Percentiles rank a stretch among this genome's conserved stretches.
phyloP scores from a whole-genome alignment of 2,797 vertebrate species.

The Coranthus polyacanthus region DNA sequence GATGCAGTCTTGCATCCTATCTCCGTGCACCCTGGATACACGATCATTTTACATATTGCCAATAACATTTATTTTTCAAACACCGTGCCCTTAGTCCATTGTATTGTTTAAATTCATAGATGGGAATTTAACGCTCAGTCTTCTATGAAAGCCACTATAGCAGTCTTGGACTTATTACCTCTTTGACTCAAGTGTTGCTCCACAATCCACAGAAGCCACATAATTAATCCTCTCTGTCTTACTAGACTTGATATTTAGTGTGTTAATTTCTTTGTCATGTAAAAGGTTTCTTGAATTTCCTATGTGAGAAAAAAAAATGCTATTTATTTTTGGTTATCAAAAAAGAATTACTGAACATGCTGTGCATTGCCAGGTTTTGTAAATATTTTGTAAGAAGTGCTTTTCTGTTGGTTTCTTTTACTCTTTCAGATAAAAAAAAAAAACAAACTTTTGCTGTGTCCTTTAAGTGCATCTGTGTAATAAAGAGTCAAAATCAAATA shows the following conservation, averaged over 20 bases:
- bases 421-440: conserved; percentile 72
- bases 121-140: conserved; percentile 20
- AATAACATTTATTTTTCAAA: conserved; percentile 11
- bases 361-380: conserved; percentile 89
- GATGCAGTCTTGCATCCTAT: conserved; percentile 15
- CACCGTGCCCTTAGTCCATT: conserved; percentile 26
- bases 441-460: conserved; percentile 75
- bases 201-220: conserved; percentile 46
- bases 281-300: conserved; percentile 77
- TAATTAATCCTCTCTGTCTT: conserved; percentile 51
- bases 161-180: conserved; percentile 44
- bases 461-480: conserved; percentile 84
- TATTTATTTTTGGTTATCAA: conserved; percentile 89
- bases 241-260: conserved; percentile 62
- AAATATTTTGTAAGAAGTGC: conserved; percentile 85
- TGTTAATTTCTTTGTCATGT: conserved; percentile 71
- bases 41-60: background rate
- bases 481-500: conserved; percentile 84
- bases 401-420: conserved; percentile 67
- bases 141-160: conserved; percentile 43
- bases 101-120: conserved; percentile 26
- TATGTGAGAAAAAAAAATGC: conserved; percentile 78
- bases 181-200: conserved; percentile 39
- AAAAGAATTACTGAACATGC: conserved; percentile 86
- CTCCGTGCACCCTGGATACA: background rate